phyloP scores from a whole-genome alignment of 2,888 invertebrate genomes.

The Cremastinae sp. region DNA sequence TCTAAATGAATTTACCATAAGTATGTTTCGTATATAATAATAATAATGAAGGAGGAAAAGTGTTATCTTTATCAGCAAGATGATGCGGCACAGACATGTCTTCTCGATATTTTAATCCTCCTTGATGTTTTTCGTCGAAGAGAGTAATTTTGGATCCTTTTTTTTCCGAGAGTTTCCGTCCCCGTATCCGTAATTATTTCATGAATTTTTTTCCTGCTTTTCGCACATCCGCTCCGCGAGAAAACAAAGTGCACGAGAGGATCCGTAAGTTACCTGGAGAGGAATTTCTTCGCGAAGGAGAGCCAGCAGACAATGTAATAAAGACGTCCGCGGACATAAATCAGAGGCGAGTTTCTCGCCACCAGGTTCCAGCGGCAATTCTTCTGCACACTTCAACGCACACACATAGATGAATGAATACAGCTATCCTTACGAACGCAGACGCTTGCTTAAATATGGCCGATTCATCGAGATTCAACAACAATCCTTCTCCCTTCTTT shows the following conservation, averaged over 20 bases:
- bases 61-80: conserved; percentile 2
- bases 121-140: neutral
- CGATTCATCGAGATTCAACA: conserved; percentile 46
- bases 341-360: conserved; percentile 58
- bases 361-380: conserved; percentile 47
- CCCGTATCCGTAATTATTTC: conserved; percentile 26
- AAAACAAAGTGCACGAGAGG: no score
- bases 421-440: neutral
- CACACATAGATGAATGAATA: neutral
- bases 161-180: conserved; percentile 17
- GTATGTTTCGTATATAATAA: conserved; percentile 24
- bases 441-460: neutral
- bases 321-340: conserved; percentile 70
- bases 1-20: conserved; percentile 47
- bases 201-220: neutral
- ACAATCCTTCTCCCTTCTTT: conserved; percentile 62
- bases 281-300: neutral
- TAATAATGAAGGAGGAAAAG: conserved; percentile 9
- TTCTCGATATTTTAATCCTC: neutral
- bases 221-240: conserved; percentile 4
- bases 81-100: neutral
- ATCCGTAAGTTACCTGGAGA: neutral
- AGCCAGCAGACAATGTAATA: conserved; percentile 67
- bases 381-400: neutral
- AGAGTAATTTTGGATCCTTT: conserved; percentile 15